Evolutionary conservation across 2,888 invertebrate genomes (phyloP).

Genomic region (Pollenia labialis): DNA sequence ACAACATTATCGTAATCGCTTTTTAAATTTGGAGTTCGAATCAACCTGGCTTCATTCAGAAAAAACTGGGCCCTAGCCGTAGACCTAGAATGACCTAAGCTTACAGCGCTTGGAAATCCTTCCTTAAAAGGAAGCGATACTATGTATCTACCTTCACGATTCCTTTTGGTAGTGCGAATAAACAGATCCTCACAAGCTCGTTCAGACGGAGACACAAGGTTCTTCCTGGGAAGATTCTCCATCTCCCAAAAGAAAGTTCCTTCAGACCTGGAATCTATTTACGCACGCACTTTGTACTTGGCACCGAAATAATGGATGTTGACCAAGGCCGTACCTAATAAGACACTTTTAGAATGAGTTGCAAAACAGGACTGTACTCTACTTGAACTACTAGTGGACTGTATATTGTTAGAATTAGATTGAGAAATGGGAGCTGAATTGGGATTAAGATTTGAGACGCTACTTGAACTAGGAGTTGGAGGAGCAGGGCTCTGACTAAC

Average conservation of each 20-base stretch:
- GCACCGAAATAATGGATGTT: constrained; percentile 42
- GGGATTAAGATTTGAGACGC: not conserved
- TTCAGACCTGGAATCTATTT: constrained; percentile 66
- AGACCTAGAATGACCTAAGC: constrained; percentile 4
- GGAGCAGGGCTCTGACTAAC: not conserved
- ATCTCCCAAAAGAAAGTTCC: constrained; percentile 50
- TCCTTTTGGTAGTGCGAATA: not conserved
- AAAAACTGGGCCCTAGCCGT: constrained; percentile 13
- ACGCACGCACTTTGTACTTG: constrained; percentile 32
- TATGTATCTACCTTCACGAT: not conserved
- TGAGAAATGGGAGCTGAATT: not conserved
- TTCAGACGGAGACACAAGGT: not conserved
- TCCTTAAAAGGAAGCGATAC: not conserved
- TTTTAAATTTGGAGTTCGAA: not conserved
- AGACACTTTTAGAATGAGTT: constrained; percentile 11
- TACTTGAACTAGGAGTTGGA: not conserved
- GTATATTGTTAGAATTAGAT: not conserved
- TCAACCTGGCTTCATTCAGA: constrained; percentile 17
- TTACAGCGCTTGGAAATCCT: too few species aligned
- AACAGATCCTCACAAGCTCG: constrained; percentile 16
- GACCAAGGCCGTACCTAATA: constrained; percentile 55
- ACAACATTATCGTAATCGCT: constrained; percentile 24
- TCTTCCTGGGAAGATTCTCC: constrained; percentile 27
- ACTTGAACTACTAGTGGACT: not conserved
- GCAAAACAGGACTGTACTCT: constrained; percentile 10